Conservation (phyloP, 1,140 invertebrate genomes). For the Drosophila ogumai region DNA sequence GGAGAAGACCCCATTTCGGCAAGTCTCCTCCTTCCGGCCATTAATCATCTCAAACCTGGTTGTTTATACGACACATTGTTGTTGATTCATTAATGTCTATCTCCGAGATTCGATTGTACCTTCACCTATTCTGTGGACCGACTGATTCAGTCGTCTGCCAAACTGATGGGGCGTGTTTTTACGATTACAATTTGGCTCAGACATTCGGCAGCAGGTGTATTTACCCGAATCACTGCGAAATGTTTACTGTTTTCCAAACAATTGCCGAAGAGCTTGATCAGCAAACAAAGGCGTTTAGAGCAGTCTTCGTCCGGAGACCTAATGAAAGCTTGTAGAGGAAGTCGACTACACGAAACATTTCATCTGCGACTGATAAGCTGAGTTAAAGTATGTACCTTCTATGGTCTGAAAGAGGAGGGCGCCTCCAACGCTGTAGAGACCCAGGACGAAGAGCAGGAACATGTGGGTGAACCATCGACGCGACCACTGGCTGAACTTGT, state of each 20-base stretch:
- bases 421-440: slow-evolving; percentile 91
- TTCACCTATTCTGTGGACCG: slow-evolving; percentile 44
- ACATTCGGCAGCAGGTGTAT: slow-evolving; percentile 39
- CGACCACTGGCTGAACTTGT: slow-evolving; percentile 91
- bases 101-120: slow-evolving; percentile 19
- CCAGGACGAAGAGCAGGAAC: slow-evolving; percentile 91
- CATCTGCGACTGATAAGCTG: neutral
- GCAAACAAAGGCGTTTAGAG: slow-evolving; percentile 52
- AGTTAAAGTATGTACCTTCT: slow-evolving; percentile 86
- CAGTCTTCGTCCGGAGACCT: slow-evolving; percentile 14
- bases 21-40: slow-evolving; percentile 28
- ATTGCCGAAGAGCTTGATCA: slow-evolving; percentile 64
- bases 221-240: slow-evolving; percentile 27
- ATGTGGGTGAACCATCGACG: slow-evolving; percentile 95
- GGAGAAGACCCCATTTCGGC: slow-evolving; percentile 4
- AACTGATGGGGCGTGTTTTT: slow-evolving; percentile 43
- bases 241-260: slow-evolving; percentile 64
- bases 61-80: slow-evolving; percentile 48
- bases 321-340: slow-evolving; percentile 9
- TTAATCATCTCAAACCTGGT: slow-evolving; percentile 51
- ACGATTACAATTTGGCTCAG: slow-evolving; percentile 29
- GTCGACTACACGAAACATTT: neutral
- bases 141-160: slow-evolving; percentile 46
- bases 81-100: slow-evolving; percentile 50
- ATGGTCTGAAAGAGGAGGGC: slow-evolving; percentile 91